These are phyloP conservation scores for Eupeodes latifasciatus DNA, from an alignment of 2,888 invertebrate genomes.

Conservation along the genomic window DNA sequence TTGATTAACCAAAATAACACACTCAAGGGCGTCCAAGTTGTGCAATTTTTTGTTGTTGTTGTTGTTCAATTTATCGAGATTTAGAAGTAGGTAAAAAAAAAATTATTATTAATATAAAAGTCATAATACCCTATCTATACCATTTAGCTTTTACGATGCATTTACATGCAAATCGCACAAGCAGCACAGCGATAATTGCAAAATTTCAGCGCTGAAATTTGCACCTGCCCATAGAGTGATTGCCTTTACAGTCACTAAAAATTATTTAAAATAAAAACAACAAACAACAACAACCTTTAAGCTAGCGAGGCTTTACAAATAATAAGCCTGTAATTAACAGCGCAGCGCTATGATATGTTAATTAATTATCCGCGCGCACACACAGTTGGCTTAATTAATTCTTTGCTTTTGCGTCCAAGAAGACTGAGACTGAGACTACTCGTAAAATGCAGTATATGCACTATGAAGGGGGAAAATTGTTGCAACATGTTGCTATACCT, in stretches of 20 bases:
- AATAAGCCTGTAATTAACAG: conserved; percentile 72
- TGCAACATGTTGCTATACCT: conserved; percentile 44
- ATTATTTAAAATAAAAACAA: background rate
- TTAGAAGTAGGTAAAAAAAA: conserved; percentile 6
- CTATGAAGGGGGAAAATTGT: conserved; percentile 11
- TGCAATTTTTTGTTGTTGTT: conserved; percentile 44
- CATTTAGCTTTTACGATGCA: conserved; percentile 60
- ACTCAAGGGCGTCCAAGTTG: conserved; percentile 53
- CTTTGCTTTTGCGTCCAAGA: conserved; percentile 11
- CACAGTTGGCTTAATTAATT: conserved; percentile 72
- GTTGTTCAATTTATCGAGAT: conserved; percentile 57
- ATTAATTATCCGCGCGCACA: conserved; percentile 73
- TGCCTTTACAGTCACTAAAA: conserved; percentile 41
- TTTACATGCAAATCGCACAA: conserved; percentile 69
- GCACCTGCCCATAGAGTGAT: conserved; percentile 73
- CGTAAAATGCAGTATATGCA: too few species aligned
- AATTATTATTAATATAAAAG: background rate
- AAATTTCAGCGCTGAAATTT: conserved; percentile 75
- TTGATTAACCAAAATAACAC: conserved; percentile 49
- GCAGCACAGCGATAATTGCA: conserved; percentile 69
- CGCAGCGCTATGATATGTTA: conserved; percentile 72
- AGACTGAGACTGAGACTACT: background rate
- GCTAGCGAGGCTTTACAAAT: conserved; percentile 61
- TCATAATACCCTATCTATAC: conserved; percentile 35
- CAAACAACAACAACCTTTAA: background rate